Percentiles rank a stretch among this genome's conserved stretches.
Evolutionary conservation across 1,140 invertebrate species (phyloP).

Genomic region (Magallana gigas): DNA sequence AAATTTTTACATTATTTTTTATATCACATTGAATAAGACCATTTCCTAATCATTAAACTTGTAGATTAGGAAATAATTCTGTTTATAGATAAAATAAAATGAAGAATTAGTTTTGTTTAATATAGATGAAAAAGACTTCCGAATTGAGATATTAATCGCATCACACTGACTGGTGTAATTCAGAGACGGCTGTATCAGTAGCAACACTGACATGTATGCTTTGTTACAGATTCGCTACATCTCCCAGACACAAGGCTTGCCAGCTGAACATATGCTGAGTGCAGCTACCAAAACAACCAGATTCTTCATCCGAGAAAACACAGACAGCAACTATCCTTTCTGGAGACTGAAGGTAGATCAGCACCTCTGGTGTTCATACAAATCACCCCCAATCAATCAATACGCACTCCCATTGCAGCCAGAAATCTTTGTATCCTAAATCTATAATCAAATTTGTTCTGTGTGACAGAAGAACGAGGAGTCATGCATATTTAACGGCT

Average conservation of each 20-base stretch:
- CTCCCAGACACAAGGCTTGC: slow-evolving; percentile 94
- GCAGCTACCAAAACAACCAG: slow-evolving; percentile 98
- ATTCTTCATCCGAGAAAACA: slow-evolving; percentile 97
- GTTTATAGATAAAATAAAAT: too few species aligned
- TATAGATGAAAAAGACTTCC: too few species aligned
- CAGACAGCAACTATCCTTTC: slow-evolving; percentile 97
- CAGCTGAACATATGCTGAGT: slow-evolving; percentile 99
- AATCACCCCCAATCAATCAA: slow-evolving; percentile 9
- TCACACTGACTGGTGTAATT: not conserved
- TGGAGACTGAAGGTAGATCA: slow-evolving; percentile 91
- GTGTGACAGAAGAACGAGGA: slow-evolving; percentile 3
- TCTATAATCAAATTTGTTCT: slow-evolving; percentile 10
- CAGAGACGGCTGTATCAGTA: not conserved
- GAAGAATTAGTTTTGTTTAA: too few species aligned
- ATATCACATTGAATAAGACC: too few species aligned
- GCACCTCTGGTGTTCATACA: not conserved
- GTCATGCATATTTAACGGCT: slow-evolving; percentile 10
- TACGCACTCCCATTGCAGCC: not conserved
- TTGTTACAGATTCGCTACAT: slow-evolving; percentile 89
- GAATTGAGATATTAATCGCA: not conserved
- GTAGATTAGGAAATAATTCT: too few species aligned
- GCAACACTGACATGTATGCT: not conserved
- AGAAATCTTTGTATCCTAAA: slow-evolving; percentile 6
- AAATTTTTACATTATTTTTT: too few species aligned
- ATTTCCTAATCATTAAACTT: too few species aligned